Conservation (phyloP, 64 coral and sea anemone species). For the Catalaphyllia jardinei region DNA sequence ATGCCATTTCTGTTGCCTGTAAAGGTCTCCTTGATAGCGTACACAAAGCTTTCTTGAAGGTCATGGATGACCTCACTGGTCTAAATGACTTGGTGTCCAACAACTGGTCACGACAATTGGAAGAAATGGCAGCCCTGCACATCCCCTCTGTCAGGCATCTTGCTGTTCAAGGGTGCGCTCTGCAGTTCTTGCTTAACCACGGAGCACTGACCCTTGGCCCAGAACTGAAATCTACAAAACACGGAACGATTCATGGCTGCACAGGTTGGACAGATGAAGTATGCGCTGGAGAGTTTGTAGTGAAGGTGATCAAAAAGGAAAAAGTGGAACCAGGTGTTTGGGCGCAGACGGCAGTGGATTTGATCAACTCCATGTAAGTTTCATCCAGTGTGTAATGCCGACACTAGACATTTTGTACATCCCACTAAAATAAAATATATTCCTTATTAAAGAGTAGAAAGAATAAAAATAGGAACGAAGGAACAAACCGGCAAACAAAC, state of each 20-base stretch:
- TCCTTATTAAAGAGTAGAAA: too few relatives aligned
- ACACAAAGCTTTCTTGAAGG: background rate
- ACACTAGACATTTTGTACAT: too few relatives aligned
- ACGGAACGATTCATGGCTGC: slow-evolving; percentile 4
- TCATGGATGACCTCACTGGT: background rate
- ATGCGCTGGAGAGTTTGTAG: background rate
- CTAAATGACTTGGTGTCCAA: background rate
- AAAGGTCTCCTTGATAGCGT: background rate
- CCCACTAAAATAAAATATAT: too few relatives aligned
- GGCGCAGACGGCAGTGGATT: slow-evolving; percentile 31
- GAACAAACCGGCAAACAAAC: too few relatives aligned
- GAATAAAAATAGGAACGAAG: too few relatives aligned
- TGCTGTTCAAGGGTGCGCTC: background rate
- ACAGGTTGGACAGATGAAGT: background rate
- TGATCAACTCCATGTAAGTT: slow-evolving; percentile 33
- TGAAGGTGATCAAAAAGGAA: slow-evolving; percentile 21
- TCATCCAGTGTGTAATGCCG: too few relatives aligned
- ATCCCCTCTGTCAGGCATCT: slow-evolving; percentile 26
- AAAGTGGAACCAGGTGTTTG: slow-evolving; percentile 35
- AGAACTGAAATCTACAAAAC: background rate
- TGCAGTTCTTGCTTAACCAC: slow-evolving; percentile 20
- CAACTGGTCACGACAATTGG: background rate
- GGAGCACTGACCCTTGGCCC: slow-evolving; percentile 19
- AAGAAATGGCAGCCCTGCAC: slow-evolving; percentile 13
- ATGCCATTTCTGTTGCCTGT: background rate